Conservation (phyloP, 35 echinoderm and acorn worm genomes). For the Apostichopus californicus region DNA sequence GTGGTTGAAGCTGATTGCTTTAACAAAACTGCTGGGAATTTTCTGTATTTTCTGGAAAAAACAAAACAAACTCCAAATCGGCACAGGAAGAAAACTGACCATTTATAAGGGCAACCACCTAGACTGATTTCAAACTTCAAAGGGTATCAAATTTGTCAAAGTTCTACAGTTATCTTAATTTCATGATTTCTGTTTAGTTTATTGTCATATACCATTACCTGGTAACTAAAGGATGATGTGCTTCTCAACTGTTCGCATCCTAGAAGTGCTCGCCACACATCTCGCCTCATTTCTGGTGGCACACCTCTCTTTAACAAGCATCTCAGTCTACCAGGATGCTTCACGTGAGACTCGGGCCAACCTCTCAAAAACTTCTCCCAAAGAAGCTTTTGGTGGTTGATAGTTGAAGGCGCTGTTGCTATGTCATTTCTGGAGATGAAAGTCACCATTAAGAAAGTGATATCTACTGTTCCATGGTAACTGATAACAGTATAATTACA, state of each 20-base stretch:
- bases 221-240: slow-evolving; percentile 78
- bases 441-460: too few relatives aligned
- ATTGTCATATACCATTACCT: slow-evolving; percentile 39
- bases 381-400: slow-evolving; percentile 15
- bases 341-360: slow-evolving; percentile 70
- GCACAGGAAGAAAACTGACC: neutral
- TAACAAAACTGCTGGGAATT: too few relatives aligned
- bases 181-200: too few relatives aligned
- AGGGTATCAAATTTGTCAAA: too few relatives aligned
- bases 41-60: neutral
- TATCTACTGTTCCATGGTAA: too few relatives aligned
- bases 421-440: neutral
- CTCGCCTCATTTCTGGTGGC: slow-evolving; percentile 44
- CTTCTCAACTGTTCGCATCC: slow-evolving; percentile 64
- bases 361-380: slow-evolving; percentile 63
- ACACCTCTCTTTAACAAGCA: slow-evolving; percentile 66
- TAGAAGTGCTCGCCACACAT: slow-evolving; percentile 74
- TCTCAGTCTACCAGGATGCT: slow-evolving; percentile 57
- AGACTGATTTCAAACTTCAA: too few relatives aligned
- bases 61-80: neutral
- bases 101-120: neutral
- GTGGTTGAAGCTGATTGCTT: too few relatives aligned
- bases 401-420: neutral
- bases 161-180: too few relatives aligned
- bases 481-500: too few relatives aligned